These are phyloP conservation scores for Trochalopteron elliotii DNA, from an alignment of 2,113 vertebrate species.

Conservation along the genomic window DNA sequence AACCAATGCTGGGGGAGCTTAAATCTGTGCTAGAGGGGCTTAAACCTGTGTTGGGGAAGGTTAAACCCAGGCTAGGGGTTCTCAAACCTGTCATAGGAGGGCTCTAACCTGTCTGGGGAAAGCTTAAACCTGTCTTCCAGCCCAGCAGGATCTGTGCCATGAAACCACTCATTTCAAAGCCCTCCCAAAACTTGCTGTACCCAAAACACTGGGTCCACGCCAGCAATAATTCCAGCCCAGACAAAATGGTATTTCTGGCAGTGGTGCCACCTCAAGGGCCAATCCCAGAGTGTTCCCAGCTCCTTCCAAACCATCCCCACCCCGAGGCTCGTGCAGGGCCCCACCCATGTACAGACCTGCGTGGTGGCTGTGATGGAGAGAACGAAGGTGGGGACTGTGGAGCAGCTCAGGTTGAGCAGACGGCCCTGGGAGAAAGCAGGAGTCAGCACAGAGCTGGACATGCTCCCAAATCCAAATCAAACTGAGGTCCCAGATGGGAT, in stretches of 20 bases:
- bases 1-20: not conserved
- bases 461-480: not conserved
- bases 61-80: not conserved
- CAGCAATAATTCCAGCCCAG: not conserved
- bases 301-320: not conserved
- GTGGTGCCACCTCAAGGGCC: not conserved
- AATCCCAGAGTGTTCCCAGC: not conserved
- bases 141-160: not conserved
- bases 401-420: constrained; percentile 96
- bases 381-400: constrained; percentile 96
- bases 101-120: no score
- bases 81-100: not conserved
- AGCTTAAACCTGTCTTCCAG: not conserved
- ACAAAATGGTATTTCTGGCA: not conserved
- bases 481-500: fast-evolving
- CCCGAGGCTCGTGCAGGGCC: fast-evolving
- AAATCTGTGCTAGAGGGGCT: not conserved
- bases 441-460: not conserved
- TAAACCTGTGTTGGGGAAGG: not conserved
- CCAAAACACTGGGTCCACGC: not conserved
- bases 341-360: constrained; percentile 77
- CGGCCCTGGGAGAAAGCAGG: constrained; percentile 81
- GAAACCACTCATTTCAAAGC: not conserved
- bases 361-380: constrained; percentile 98
- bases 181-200: not conserved